Base-by-base conservation (phyloP, 2,888 invertebrate genomes). In the Elegia similella region DNA sequence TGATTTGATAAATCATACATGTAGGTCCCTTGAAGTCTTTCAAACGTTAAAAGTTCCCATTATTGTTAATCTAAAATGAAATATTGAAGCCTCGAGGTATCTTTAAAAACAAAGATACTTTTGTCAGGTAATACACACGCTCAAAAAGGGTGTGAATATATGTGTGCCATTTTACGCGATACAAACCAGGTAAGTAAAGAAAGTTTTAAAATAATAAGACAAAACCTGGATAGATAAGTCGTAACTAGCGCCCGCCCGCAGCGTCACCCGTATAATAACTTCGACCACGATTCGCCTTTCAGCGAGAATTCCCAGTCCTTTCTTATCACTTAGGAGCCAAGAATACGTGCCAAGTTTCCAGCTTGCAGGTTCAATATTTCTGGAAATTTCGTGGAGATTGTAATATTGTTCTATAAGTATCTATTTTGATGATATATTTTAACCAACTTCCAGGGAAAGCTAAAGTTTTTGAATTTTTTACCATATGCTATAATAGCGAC, bases 341-440 rank as follows among this genome's bases (percentile, higher is more conserved):
- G 50, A 34, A 50, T 50, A 34, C 50, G 50, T 50, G 50, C 50
- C 50, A 50, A 50, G 50, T 50, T 50, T 50, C 50, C 16, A 50
- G 50, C 38, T 50, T 34, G 34, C 50, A 50, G 34, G 17, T 50
- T 50, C 50, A 50, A 50, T 50, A 50, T 34, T 50, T 34, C 13
- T 48, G 47, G 50, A 50, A 50, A 38, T 50, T 17, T 34, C 13
- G 17, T 23, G 7, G 16, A 42, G n/a, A 43, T 5, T n/a, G 23
- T 23, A 23, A 29, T 46, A 46, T 46, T n/a, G 10, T 23, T 23
- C 23, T 17, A 6, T 17, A 44, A 10, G 2, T 23, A 23, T 46
- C 23, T 46, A 23, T 23, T 44, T 7, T 44, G 7, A 44, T 17
- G 16, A 7, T 16, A 16, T 38, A n/a, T 38, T 38, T 38, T n/a